Base-by-base conservation (phyloP, 2,797 vertebrate species). In the Rhabdophis nuchalis region DNA sequence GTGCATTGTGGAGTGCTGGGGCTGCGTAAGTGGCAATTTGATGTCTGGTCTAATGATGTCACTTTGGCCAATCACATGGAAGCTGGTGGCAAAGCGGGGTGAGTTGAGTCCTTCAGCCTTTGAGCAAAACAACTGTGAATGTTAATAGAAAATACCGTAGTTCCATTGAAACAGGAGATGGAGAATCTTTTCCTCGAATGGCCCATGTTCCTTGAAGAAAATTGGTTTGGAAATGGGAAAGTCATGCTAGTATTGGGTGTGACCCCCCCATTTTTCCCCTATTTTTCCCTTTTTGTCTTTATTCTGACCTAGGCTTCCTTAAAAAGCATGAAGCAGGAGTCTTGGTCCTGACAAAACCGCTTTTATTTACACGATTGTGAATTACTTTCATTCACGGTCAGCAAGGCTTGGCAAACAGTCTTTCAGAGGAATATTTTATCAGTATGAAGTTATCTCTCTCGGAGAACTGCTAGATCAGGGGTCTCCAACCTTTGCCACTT, bases 41-140 rank as follows among this genome's bases (percentile, higher is more conserved):
- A 99, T 0, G 99, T 99, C 95, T 99, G 99, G 99, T 99, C 99
- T 94, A 99, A 99, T 0, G 99, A 99, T 0, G 99, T 99, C 92
- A 99, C 98, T 1, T 97, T 99, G 82, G 99, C 99, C 95, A 99
- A 99, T 97, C 98, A 99, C 96, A 99, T 99, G 98, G 99, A 99
- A 94, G 98, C 98, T 0, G 98, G 99, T 0, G 99, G 99, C 96
- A 99, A 99, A 96, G 99, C 99, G 0, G 99, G 99, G 99, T 99
- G 95, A 98, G 98, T 93, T 0, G 4, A 20, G 61, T 0, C 0
- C 0, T 29, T 1, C 5, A 85, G 11, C 0, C 4, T 0, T 58
- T 29, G 58, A 89, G 64, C 8, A 13, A 46, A 36, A 41, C 41
- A 16, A 11, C 8, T 8, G 8, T 92, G 18, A 5, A 32, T 8